These are phyloP conservation scores for Torymus aiolomorphi DNA, from an alignment of 2,888 invertebrate species.

Conservation along the genomic window DNA sequence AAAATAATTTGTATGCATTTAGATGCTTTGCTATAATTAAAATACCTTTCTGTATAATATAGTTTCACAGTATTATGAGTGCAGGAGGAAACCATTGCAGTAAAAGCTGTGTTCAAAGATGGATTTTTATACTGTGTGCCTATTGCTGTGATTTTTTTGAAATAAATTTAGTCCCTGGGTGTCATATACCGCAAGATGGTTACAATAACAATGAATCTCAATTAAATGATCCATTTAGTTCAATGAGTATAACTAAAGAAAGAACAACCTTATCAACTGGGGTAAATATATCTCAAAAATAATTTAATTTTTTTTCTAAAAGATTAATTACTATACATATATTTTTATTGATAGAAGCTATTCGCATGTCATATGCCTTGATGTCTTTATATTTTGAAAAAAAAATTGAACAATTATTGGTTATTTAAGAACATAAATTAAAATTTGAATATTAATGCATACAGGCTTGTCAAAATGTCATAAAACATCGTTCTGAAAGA, in stretches of 20 bases:
- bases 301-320: too few species aligned
- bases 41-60: slow-evolving; percentile 19
- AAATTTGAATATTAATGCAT: too few species aligned
- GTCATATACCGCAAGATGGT: slow-evolving; percentile 66
- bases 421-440: too few species aligned
- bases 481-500: slow-evolving; percentile 59
- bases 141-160: slow-evolving; percentile 64
- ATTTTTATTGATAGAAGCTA: too few species aligned
- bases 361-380: too few species aligned
- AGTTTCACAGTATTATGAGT: slow-evolving; percentile 62
- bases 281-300: too few species aligned
- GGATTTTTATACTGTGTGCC: slow-evolving; percentile 72
- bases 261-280: too few species aligned
- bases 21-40: not conserved
- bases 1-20: not conserved
- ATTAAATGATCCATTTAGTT: slow-evolving; percentile 44
- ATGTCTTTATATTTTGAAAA: too few species aligned
- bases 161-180: slow-evolving; percentile 64
- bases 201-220: slow-evolving; percentile 60
- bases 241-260: not conserved
- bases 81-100: slow-evolving; percentile 64
- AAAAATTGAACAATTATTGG: too few species aligned
- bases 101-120: slow-evolving; percentile 68
- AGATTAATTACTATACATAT: too few species aligned
- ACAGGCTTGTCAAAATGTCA: slow-evolving; percentile 45